Base-by-base conservation (phyloP, 2,113 vertebrate species). In the Nycticorax nycticorax region DNA sequence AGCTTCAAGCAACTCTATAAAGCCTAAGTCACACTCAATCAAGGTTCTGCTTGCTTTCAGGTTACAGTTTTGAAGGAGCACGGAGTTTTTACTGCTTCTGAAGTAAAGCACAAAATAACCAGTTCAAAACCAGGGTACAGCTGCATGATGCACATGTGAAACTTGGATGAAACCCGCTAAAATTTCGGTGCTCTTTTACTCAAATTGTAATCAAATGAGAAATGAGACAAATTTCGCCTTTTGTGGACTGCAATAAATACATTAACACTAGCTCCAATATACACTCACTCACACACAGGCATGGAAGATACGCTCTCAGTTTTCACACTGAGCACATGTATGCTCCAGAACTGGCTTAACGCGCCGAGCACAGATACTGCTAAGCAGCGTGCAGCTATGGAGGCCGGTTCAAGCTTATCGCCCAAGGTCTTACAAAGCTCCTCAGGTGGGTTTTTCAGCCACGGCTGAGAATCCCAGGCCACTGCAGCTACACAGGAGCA, bases 81-180 rank as follows among this genome's bases (percentile, higher is more conserved):
- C 18, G 3, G 22, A 55, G 43, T 27, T 77, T 80, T 63, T 57
- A 57, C 72, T 55, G 78, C 63, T 82, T 43, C 74, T 72, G 4
- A 78, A 7, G 3, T 8, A 6, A 80, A 83, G 19, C 13, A 33
- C 27, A 37, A n/a, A 47, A 55, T 0, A 37, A 59, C 21, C 79
- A 48, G 68, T 32, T 32, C 56, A 16, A 55, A 89, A 20, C 26
- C 19, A 13, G 24, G 30, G 15, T 10, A 8, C 39, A n/a, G 80
- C 66, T 72, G 73, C 47, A 67, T 4, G n/a, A 14, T 0, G 0
- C 6, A 37, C n/a, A 35, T 1, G 17, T 15, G 68, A 74, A 59
- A 75, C 41, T 60, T 37, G 1, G 55, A 32, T 30, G 10, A 57
- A 89, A 81, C 22, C 45, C 1, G 4, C 67, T 50, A 23, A 8